These are phyloP conservation scores for Eilema depressum DNA, from an alignment of 2,888 invertebrate genomes.

Conservation along the genomic window DNA sequence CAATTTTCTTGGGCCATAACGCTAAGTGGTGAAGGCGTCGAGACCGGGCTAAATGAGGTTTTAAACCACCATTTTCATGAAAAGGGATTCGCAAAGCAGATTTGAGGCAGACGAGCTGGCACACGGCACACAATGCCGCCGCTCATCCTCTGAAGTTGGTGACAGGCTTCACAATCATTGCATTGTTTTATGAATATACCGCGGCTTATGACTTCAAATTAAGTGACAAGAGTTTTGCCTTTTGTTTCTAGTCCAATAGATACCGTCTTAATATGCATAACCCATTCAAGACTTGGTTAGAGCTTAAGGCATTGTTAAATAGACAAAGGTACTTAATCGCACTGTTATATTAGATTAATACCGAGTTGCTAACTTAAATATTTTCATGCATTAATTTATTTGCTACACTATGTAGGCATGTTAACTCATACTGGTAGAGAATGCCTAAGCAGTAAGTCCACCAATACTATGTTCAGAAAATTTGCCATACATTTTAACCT, in stretches of 20 bases:
- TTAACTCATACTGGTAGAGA: too few relatives aligned
- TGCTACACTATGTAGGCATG: too few relatives aligned
- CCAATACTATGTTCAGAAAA: too few relatives aligned
- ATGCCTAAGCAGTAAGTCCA: too few relatives aligned
- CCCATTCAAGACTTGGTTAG: not conserved
- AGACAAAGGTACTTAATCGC: not conserved
- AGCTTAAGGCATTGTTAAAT: not conserved
- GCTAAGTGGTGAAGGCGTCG: conserved; percentile 78
- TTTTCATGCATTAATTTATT: too few relatives aligned
- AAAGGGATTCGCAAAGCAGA: conserved; percentile 81
- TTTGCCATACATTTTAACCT: not conserved
- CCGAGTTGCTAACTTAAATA: not conserved
- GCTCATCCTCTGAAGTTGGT: conserved; percentile 62
- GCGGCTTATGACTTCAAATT: conserved; percentile 76
- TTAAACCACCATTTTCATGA: conserved; percentile 78
- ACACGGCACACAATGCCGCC: conserved; percentile 68
- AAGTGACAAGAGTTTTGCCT: conserved; percentile 65
- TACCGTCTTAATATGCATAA: not conserved
- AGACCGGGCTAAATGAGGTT: conserved; percentile 81
- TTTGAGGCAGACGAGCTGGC: conserved; percentile 70
- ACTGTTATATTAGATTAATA: not conserved
- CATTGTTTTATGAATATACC: conserved; percentile 78
- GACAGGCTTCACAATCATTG: conserved; percentile 71
- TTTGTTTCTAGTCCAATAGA: conserved; percentile 57
- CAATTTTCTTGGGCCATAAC: conserved; percentile 80